Evolutionary conservation across 2,113 vertebrate genomes (phyloP).

Genomic region (Paramisgurnus dabryanus): DNA sequence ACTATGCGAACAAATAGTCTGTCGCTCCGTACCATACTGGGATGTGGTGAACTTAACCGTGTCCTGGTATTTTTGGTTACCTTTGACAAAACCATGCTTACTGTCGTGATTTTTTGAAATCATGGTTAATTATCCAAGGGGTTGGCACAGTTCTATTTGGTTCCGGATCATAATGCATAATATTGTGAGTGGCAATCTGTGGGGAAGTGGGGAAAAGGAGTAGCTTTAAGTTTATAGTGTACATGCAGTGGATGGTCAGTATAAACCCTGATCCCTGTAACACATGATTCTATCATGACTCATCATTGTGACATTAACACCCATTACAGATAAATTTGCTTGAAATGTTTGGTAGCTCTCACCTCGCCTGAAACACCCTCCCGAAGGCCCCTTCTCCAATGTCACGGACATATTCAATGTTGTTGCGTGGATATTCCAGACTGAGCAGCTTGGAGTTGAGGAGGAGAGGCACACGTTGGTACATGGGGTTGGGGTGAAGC

Average conservation of each 20-base stretch:
- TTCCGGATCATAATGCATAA: no score
- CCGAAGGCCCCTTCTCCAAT: slow-evolving; percentile 98
- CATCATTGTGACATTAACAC: background rate
- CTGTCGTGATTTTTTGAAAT: no score
- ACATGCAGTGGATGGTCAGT: background rate
- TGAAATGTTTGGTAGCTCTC: slow-evolving; percentile 41
- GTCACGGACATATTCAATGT: slow-evolving; percentile 96
- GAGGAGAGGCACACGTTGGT: slow-evolving; percentile 93
- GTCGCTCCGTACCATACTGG: no score
- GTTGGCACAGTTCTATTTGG: no score
- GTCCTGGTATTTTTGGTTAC: no score
- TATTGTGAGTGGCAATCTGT: no score
- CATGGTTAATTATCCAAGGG: no score
- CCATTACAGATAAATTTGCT: background rate
- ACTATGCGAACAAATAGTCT: no score
- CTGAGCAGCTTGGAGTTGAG: slow-evolving; percentile 92
- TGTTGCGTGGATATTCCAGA: slow-evolving; percentile 96
- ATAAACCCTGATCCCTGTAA: background rate
- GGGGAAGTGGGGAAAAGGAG: no score
- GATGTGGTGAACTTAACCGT: no score
- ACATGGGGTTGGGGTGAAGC: slow-evolving; percentile 97
- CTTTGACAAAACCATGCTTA: no score
- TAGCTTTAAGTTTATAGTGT: background rate
- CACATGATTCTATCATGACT: background rate
- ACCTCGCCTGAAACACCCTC: slow-evolving; percentile 98